Conservation (phyloP, 2,888 invertebrate genomes). For the Acleris sparsana region DNA sequence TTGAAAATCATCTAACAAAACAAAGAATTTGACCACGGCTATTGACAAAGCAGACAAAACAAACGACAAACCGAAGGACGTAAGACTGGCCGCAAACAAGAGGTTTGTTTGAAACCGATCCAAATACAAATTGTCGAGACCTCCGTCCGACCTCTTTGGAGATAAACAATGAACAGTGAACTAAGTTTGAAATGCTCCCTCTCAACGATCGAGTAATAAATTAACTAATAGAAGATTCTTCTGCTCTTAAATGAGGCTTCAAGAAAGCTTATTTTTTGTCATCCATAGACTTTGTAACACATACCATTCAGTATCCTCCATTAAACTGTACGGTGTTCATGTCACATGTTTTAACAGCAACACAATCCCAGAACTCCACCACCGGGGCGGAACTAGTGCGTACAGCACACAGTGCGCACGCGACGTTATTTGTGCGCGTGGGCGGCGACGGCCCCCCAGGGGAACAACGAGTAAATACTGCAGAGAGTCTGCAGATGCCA, state of each 20-base stretch:
- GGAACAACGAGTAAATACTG: slow-evolving; percentile 21
- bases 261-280: too few species aligned
- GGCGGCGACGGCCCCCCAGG: slow-evolving; percentile 31
- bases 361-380: slow-evolving; percentile 22
- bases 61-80: slow-evolving; percentile 21
- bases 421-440: slow-evolving; percentile 31
- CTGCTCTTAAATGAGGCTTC: too few species aligned
- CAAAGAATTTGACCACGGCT: background rate
- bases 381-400: slow-evolving; percentile 22
- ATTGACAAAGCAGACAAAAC: background rate
- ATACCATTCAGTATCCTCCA: too few species aligned
- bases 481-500: slow-evolving; percentile 1
- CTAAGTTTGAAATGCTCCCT: too few species aligned
- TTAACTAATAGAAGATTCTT: too few species aligned
- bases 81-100: slow-evolving; percentile 23
- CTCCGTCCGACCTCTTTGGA: slow-evolving; percentile 22
- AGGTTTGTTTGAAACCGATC: slow-evolving; percentile 34
- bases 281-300: too few species aligned
- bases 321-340: too few species aligned
- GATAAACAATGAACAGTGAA: too few species aligned
- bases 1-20: background rate
- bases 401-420: slow-evolving; percentile 17
- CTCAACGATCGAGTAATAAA: too few species aligned
- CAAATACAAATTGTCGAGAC: slow-evolving; percentile 29
- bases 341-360: slow-evolving; percentile 3